Evolutionary conservation across 2,888 invertebrate genomes (phyloP).

Genomic region (Polylopha cassiicola): DNA sequence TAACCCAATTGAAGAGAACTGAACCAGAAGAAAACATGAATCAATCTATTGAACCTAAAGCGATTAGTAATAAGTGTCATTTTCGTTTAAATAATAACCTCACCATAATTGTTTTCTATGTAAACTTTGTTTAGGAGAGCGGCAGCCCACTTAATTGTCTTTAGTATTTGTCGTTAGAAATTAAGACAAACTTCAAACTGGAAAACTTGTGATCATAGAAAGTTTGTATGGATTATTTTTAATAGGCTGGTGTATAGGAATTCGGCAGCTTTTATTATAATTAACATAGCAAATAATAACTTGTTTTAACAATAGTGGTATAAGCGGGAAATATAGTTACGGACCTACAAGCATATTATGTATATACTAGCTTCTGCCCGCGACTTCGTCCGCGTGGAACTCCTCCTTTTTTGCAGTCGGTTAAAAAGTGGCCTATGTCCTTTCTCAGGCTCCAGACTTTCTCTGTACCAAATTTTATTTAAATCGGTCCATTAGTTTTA

Average conservation of each 20-base stretch:
- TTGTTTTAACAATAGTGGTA: no score
- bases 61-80: not conserved
- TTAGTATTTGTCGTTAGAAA: constrained; percentile 53
- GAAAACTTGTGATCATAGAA: constrained; percentile 48
- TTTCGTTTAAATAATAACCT: not conserved
- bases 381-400: no score
- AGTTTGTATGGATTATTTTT: constrained; percentile 43
- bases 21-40: not conserved
- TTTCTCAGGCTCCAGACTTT: no score
- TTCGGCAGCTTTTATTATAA: constrained; percentile 8
- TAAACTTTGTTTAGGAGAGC: constrained; percentile 47
- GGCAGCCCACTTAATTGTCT: constrained; percentile 38
- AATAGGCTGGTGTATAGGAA: constrained; percentile 31
- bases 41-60: no score
- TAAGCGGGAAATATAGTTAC: no score
- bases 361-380: no score
- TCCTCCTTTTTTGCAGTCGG: no score
- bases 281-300: constrained; percentile 8
- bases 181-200: constrained; percentile 52
- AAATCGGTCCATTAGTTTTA: no score
- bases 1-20: no score
- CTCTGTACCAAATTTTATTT: no score
- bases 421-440: no score
- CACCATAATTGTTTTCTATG: constrained; percentile 27
- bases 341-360: no score